Conservation (phyloP, 2,888 invertebrate species). For the Platypus cylindrus region DNA sequence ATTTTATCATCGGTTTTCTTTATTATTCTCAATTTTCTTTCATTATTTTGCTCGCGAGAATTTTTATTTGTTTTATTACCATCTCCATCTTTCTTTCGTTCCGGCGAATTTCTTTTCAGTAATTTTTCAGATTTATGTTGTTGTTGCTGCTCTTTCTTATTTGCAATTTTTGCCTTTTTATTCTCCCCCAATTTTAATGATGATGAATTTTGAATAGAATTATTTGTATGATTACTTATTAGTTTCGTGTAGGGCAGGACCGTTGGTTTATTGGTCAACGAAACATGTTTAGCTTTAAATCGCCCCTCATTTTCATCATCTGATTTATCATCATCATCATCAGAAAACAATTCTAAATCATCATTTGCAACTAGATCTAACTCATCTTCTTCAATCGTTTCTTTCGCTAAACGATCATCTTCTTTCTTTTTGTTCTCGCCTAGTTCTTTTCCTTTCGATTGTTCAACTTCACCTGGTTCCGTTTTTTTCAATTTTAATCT, state of each 20-base stretch:
- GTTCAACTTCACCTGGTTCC: slow-evolving; percentile 6
- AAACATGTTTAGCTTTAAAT: slow-evolving; percentile 24
- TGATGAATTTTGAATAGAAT: no score
- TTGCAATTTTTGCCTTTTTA: slow-evolving; percentile 14
- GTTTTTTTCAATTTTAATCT: slow-evolving; percentile 30
- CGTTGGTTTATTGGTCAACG: slow-evolving; percentile 12
- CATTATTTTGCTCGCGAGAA: slow-evolving; percentile 28
- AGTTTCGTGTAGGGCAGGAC: slow-evolving; percentile 21
- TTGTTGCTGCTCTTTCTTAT: background rate
- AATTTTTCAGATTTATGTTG: no score
- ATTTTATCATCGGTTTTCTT: slow-evolving; percentile 10
- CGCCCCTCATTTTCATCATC: slow-evolving; percentile 34
- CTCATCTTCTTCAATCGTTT: slow-evolving; percentile 16
- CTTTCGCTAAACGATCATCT: slow-evolving; percentile 4
- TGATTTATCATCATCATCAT: slow-evolving; percentile 33
- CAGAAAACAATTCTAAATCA: slow-evolving; percentile 24
- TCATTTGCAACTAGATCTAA: slow-evolving; percentile 21
- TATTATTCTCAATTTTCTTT: slow-evolving; percentile 10
- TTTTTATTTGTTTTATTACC: slow-evolving; percentile 32
- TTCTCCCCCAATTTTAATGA: no score
- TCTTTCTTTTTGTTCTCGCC: slow-evolving; percentile 5
- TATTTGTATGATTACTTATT: no score
- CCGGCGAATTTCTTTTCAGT: no score
- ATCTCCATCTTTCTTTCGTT: slow-evolving; percentile 31
- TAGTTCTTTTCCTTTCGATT: background rate